Evolutionary conservation across 2,113 vertebrate genomes (phyloP).

Genomic region (Pollimyrus isidori): DNA sequence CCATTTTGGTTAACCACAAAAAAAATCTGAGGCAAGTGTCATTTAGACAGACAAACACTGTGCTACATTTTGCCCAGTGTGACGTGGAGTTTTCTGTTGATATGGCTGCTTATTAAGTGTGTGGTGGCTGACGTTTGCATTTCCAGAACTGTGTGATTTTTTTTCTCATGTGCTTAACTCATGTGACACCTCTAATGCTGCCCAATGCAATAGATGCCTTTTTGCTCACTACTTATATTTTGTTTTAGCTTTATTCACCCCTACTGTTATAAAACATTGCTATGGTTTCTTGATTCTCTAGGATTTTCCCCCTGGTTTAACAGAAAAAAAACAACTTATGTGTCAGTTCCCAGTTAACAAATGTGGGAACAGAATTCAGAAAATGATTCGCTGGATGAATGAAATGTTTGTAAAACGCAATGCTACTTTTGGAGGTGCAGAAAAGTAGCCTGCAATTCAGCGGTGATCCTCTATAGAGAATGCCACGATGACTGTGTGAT

Average conservation of each 20-base stretch:
- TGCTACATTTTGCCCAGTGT: slow-evolving; percentile 45
- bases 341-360: neutral
- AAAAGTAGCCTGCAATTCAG: neutral
- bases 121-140: slow-evolving; percentile 58
- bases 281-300: neutral
- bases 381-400: neutral
- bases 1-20: slow-evolving; percentile 8
- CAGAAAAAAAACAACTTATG: neutral
- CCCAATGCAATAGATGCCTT: slow-evolving; percentile 24
- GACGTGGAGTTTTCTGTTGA: slow-evolving; percentile 57
- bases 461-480: neutral
- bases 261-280: neutral
- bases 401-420: neutral
- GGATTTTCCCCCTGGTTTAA: neutral
- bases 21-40: neutral
- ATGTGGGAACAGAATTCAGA: neutral
- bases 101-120: slow-evolving; percentile 61
- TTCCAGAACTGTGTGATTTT: slow-evolving; percentile 26
- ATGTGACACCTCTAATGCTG: slow-evolving; percentile 34
- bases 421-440: neutral
- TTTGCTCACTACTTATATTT: neutral
- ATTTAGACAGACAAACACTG: slow-evolving; percentile 48
- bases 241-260: neutral
- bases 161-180: slow-evolving; percentile 39
- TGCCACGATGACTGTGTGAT: neutral